phyloP scores from a whole-genome alignment of 2,797 vertebrate genomes.

The Sylvia borin region DNA sequence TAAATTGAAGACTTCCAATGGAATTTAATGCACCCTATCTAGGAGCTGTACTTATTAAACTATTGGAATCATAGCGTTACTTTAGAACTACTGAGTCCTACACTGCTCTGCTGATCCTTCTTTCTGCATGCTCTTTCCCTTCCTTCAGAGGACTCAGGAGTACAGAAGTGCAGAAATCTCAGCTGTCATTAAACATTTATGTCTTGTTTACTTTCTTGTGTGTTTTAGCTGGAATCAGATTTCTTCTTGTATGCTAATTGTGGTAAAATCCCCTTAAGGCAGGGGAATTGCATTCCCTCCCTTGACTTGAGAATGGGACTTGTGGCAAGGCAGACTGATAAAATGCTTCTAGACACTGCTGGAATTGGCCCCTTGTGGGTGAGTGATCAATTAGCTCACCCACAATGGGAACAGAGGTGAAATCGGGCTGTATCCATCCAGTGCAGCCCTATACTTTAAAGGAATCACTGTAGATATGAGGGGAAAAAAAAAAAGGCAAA shows the following conservation, averaged over 20 bases:
- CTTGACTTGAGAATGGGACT: neutral
- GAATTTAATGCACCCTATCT: neutral
- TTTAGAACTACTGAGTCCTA: neutral
- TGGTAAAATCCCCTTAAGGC: neutral
- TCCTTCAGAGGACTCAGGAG: neutral
- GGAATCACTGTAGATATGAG: neutral
- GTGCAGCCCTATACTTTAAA: neutral
- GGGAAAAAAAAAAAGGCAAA: neutral
- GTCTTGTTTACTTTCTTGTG: neutral
- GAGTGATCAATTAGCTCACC: neutral
- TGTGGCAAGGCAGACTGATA: neutral
- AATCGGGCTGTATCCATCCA: neutral
- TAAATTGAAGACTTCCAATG: neutral
- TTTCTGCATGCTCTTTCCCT: neutral
- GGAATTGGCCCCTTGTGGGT: neutral
- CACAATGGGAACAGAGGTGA: neutral
- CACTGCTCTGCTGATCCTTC: neutral
- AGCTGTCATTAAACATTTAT: neutral
- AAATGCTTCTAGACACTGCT: neutral
- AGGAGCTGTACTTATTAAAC: neutral
- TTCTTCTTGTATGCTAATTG: neutral
- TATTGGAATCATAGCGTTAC: neutral
- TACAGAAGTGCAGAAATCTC: neutral
- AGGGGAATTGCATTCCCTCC: neutral
- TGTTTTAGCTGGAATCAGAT: neutral